Percentiles rank a stretch among this genome's conserved stretches.
phyloP scores from a whole-genome alignment of 2,113 vertebrate species.

The Pogonocichla stellata region DNA sequence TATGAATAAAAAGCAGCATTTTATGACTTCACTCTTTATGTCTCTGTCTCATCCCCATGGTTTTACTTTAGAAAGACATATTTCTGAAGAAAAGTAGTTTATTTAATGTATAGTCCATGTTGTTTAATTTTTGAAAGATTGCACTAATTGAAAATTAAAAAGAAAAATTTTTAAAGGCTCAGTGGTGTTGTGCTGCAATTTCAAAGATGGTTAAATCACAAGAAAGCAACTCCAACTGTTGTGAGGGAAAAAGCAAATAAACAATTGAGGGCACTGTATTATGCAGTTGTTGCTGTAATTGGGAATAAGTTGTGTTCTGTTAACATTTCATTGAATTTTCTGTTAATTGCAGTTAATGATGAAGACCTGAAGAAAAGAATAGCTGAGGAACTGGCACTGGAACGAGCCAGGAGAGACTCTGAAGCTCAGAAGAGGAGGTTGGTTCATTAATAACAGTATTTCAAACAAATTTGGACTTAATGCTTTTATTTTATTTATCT shows the following conservation, averaged over 20 bases:
- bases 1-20: neutral
- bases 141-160: neutral
- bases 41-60: rapidly evolving
- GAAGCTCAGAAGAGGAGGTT: conserved; percentile 77
- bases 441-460: neutral
- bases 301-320: neutral
- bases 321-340: neutral
- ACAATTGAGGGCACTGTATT: neutral
- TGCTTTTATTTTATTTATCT: neutral
- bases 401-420: conserved; percentile 76
- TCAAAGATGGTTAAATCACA: neutral
- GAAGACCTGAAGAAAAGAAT: conserved; percentile 82
- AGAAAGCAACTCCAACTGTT: neutral
- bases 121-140: neutral
- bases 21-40: neutral
- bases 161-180: neutral
- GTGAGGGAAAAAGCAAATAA: neutral
- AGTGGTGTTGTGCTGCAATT: neutral
- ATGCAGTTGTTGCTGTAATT: neutral
- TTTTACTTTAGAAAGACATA: neutral
- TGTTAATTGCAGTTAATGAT: conserved; percentile 72
- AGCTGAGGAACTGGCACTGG: conserved; percentile 78
- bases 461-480: neutral
- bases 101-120: neutral
- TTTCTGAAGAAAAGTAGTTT: neutral